A percentile compares a stretch with the other conserved stretches of the same genome.
These are phyloP conservation scores for Timandra comae DNA, from an alignment of 2,888 invertebrate species.

Conservation along the genomic window DNA sequence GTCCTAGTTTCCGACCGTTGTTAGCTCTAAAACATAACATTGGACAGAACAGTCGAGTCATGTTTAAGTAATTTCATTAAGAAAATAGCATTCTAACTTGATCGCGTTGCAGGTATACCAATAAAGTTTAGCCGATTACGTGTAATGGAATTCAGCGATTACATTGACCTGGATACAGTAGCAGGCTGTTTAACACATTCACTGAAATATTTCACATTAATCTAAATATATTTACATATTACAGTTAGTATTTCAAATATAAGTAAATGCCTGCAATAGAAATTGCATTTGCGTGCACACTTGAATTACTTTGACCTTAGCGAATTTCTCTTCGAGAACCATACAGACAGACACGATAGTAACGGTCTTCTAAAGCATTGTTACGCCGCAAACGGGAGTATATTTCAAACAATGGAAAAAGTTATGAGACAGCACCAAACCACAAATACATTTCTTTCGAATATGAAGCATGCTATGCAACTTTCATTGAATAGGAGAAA, in stretches of 20 bases:
- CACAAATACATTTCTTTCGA: not conserved
- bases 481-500: not conserved
- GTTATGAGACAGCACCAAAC: no score
- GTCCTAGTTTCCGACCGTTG: constrained; percentile 9
- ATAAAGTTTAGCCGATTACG: constrained; percentile 1
- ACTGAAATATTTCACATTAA: constrained; percentile 8
- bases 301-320: not conserved
- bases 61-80: not conserved
- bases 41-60: no score
- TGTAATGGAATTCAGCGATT: constrained; percentile 16
- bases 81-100: not conserved
- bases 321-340: not conserved
- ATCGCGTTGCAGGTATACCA: no score
- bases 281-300: not conserved
- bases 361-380: not conserved
- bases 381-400: not conserved
- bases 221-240: constrained; percentile 1
- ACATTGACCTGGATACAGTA: constrained; percentile 24
- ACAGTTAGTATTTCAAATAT: no score
- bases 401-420: no score
- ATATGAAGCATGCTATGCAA: not conserved
- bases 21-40: no score
- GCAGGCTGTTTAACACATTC: constrained; percentile 13
- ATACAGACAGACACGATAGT: not conserved
- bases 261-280: not conserved